Evolutionary conservation across 2,888 invertebrate species (phyloP).

Genomic region (Drosophila merina): DNA sequence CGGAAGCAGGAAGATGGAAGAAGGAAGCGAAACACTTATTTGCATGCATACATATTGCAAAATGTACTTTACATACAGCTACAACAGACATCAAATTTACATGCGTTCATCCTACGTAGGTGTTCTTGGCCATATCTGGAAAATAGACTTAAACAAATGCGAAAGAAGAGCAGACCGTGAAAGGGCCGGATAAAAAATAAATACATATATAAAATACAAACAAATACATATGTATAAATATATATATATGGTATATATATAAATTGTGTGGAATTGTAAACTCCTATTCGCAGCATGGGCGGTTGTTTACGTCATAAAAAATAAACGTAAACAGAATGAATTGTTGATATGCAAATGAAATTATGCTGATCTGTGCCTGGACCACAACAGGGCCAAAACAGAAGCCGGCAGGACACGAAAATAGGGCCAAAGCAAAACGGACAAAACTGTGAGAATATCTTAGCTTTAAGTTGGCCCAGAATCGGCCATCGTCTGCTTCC

Average conservation of each 20-base stretch:
- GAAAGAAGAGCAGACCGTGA: constrained; percentile 6
- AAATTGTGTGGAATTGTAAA: constrained; percentile 41
- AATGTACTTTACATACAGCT: constrained; percentile 27
- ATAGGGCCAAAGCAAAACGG: constrained; percentile 16
- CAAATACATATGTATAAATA: not conserved
- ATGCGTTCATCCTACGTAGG: constrained; percentile 31
- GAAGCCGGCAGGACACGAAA: constrained; percentile 9
- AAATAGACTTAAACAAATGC: constrained; percentile 23
- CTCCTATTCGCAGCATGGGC: constrained; percentile 30
- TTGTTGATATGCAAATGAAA: constrained; percentile 79
- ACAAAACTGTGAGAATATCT: constrained; percentile 31
- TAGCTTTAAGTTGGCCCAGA: constrained; percentile 19
- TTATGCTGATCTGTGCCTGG: constrained; percentile 70
- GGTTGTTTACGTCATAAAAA: constrained; percentile 65
- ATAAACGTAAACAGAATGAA: constrained; percentile 71
- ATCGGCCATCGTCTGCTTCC: constrained; percentile 8
- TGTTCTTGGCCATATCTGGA: constrained; percentile 22
- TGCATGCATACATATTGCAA: constrained; percentile 43
- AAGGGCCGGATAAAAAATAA: constrained; percentile 15
- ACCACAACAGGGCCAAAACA: constrained; percentile 11
- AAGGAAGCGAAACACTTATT: constrained; percentile 28
- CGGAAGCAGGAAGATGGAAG: not conserved
- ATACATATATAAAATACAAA: not conserved
- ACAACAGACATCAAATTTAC: constrained; percentile 44
- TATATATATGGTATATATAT: constrained; percentile 1